These are phyloP conservation scores for Notiomystis cincta DNA, from an alignment of 2,113 vertebrate species.

Conservation along the genomic window DNA sequence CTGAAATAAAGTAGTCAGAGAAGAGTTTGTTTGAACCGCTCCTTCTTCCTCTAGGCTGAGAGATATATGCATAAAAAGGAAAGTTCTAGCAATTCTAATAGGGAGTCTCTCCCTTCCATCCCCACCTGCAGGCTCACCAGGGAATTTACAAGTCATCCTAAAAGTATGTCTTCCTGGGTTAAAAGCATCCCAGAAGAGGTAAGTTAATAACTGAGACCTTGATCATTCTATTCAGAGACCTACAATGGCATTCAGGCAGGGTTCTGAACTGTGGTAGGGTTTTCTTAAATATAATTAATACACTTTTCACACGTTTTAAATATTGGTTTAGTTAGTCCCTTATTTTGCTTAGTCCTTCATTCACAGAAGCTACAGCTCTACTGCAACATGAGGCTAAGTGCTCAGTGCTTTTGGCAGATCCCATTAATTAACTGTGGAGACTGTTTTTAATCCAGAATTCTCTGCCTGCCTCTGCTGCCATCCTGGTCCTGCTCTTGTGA, in stretches of 20 bases:
- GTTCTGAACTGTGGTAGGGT: background rate
- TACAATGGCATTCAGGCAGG: background rate
- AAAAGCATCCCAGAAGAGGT: background rate
- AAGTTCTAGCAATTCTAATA: conserved; percentile 23
- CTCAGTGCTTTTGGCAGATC: conserved; percentile 32
- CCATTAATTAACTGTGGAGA: conserved; percentile 29
- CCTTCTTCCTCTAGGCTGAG: conserved; percentile 45
- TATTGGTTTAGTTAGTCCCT: conserved; percentile 29
- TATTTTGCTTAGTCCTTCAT: background rate
- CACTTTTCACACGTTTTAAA: background rate
- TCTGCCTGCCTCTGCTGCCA: conserved; percentile 18
- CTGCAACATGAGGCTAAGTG: background rate
- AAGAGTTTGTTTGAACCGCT: conserved; percentile 50
- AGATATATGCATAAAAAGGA: conserved; percentile 7
- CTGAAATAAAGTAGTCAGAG: conserved; percentile 40
- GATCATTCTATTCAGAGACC: background rate
- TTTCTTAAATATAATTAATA: background rate
- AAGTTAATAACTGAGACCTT: background rate
- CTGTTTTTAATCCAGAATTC: conserved; percentile 37
- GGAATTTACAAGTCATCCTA: background rate
- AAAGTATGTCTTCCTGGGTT: background rate
- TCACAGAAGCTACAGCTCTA: background rate
- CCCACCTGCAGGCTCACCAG: conserved; percentile 8
- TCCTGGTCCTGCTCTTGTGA: conserved; percentile 11
- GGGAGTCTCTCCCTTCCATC: background rate